Conservation (phyloP, 2,797 vertebrate species). For the Poeciliopsis paucimaculata region DNA sequence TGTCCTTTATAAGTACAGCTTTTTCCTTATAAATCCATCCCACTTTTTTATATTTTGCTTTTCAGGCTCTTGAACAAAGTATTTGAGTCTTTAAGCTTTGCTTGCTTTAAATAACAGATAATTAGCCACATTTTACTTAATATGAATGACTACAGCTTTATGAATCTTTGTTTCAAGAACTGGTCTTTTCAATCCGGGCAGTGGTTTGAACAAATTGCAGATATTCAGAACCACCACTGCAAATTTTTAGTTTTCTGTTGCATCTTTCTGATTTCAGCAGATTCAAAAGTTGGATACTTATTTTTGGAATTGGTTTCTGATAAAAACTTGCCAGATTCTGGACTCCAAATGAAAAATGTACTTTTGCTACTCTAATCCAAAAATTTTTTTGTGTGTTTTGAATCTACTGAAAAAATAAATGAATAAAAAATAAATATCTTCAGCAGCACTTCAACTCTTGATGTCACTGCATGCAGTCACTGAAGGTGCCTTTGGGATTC, state of each 20-base stretch:
- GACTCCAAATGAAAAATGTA: not conserved
- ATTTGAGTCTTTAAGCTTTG: not conserved
- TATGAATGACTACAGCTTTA: conserved; percentile 11
- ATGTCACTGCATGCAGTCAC: too few relatives aligned
- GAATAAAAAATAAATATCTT: not conserved
- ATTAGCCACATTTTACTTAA: conserved; percentile 12
- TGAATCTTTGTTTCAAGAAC: conserved; percentile 17
- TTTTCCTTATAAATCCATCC: not conserved
- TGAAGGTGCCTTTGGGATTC: too few relatives aligned
- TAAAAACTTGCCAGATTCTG: conserved; percentile 15
- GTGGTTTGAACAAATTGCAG: conserved; percentile 50
- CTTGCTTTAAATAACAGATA: not conserved
- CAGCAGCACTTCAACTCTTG: not conserved
- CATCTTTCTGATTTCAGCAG: conserved; percentile 40
- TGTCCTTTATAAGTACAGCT: not conserved
- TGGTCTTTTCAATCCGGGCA: conserved; percentile 30
- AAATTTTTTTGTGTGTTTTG: not conserved
- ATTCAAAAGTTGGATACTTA: conserved; percentile 41
- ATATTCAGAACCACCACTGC: conserved; percentile 47
- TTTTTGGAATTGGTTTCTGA: conserved; percentile 31
- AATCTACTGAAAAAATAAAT: not conserved
- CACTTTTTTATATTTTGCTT: not conserved
- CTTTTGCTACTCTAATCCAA: not conserved
- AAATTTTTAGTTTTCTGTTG: conserved; percentile 46
- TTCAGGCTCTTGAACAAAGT: not conserved